Conservation (phyloP, 2,113 vertebrate genomes). For the Sinocyclocheilus anshuiensis region DNA sequence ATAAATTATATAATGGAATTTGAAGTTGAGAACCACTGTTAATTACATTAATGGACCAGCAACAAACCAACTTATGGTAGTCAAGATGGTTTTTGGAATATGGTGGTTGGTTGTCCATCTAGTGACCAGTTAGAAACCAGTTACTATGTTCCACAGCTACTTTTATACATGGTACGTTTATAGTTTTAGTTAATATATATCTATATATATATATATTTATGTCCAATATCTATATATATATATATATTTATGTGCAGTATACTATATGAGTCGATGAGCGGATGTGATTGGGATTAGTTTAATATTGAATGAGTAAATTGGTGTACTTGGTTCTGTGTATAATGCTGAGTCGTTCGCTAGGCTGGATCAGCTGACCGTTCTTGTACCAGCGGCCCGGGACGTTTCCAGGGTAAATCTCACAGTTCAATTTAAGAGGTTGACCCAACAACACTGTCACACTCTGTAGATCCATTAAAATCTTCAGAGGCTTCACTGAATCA, state of each 20-base stretch:
- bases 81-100: not conserved
- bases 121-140: not conserved
- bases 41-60: not conserved
- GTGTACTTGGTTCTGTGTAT: slow-evolving; percentile 88
- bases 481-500: slow-evolving; percentile 88
- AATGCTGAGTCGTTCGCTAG: slow-evolving; percentile 85
- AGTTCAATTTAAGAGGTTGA: slow-evolving; percentile 87
- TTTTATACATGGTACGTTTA: too few species aligned
- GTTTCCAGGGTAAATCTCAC: slow-evolving; percentile 89
- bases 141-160: not conserved
- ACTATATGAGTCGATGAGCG: not conserved
- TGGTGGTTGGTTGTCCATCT: not conserved
- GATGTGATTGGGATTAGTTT: not conserved
- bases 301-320: not conserved
- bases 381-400: slow-evolving; percentile 93
- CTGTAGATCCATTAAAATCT: slow-evolving; percentile 85
- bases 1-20: too few species aligned
- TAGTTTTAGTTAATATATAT: too few species aligned
- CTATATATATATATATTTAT: too few species aligned
- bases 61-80: not conserved
- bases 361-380: slow-evolving; percentile 89
- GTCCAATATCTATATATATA: too few species aligned
- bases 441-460: slow-evolving; percentile 86
- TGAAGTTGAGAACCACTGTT: not conserved
- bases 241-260: too few species aligned